Base-by-base conservation (phyloP, 1,140 invertebrate species). In the Danaus melanippus region DNA sequence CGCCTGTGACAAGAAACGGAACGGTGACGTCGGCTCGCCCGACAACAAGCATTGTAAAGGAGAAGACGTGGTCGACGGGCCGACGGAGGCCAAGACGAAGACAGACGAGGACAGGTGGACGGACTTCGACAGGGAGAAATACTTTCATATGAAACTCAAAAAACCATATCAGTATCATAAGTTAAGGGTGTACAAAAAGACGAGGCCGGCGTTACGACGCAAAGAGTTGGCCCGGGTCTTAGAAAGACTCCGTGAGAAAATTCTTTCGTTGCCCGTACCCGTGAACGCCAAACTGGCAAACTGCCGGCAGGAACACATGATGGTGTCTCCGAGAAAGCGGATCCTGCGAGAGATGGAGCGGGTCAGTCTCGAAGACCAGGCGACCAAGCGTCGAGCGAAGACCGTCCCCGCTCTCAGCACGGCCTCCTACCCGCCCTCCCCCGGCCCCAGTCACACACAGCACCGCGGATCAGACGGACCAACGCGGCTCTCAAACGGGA, bases 271-370 rank as follows among this genome's bases (percentile, higher is more conserved):
- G 56, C 86, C 88, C 11, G 79, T 83, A 9, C 82, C 86, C 40
- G 71, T 84, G 8, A 83, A 86, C 62, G 80, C 79, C 8, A 87
- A 84, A 59, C 53, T 84, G n/a, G 77, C 79, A 9, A 81, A 64
- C 55, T 86, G 84, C 51, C 75, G 82, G 21, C 86, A 86, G 62
- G 86, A 88, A 60, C 84, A 86, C 66, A 72, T 71, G 63, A 86
- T 87, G 71, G 91, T 93, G 2, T 93, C 92, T 44, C 93, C 92
- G 42, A 88, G 92, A 6, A 94, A 94, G 71, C 88, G 92, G 53
- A 93, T 94, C 60, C 75, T 93, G 12, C 88, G 92, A 10, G 92
- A 93, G 67, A 85, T 93, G 61, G 93, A 93, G 76, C 88, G 91
- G 69, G 92, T 93, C 0, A 92, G 89, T 43, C 79, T 93, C 46